These are phyloP conservation scores for Platynereis dumerilii DNA, from an alignment of 2,888 invertebrate genomes.

Conservation along the genomic window DNA sequence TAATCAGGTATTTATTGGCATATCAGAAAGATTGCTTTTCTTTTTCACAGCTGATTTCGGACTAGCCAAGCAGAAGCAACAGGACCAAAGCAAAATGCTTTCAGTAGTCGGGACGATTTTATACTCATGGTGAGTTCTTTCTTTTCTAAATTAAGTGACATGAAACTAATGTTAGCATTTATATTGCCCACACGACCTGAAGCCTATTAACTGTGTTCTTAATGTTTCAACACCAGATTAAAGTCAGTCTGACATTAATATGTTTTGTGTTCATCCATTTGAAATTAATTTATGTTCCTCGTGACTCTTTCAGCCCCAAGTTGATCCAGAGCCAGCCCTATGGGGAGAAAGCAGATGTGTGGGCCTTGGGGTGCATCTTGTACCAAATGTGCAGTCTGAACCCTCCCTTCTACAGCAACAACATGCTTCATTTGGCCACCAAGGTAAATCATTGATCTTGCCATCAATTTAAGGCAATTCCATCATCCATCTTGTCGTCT, in stretches of 20 bases:
- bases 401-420: conserved; percentile 61
- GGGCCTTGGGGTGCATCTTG: conserved; percentile 65
- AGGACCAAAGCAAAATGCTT: conserved; percentile 63
- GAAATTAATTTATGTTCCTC: too few species aligned
- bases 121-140: conserved; percentile 59
- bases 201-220: too few species aligned
- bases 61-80: conserved; percentile 64
- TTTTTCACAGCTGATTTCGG: conserved; percentile 64
- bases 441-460: conserved; percentile 44
- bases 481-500: too few species aligned
- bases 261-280: too few species aligned
- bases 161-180: too few species aligned
- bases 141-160: too few species aligned
- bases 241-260: too few species aligned
- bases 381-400: conserved; percentile 65
- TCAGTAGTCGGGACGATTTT: conserved; percentile 65
- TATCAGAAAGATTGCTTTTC: too few species aligned
- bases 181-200: too few species aligned
- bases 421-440: conserved; percentile 59
- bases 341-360: conserved; percentile 65
- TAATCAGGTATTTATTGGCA: too few species aligned
- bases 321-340: conserved; percentile 64
- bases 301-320: conserved; percentile 58
- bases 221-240: too few species aligned
- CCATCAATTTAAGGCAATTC: too few species aligned